Evolutionary conservation across 1,140 invertebrate genomes (phyloP), one percentile per base, ranked within the genome.

Genomic region (Bombyx mandarina): DNA sequence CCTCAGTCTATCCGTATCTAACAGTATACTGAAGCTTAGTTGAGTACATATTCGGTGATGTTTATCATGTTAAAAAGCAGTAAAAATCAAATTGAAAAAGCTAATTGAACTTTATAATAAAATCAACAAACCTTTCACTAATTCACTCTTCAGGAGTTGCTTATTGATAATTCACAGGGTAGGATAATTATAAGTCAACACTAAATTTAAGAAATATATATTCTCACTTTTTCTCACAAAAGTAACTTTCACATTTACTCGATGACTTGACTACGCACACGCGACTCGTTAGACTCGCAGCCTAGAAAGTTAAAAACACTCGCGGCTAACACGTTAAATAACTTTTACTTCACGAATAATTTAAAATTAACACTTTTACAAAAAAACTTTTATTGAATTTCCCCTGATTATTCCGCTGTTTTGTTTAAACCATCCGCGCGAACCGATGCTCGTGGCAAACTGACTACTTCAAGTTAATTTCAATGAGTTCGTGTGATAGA

Each of bases 351-450:
- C 43, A 7, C 48, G 43, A 60, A 51, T 48, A 54, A 51, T 58
- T 26, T 18, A 26, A 44, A n/a, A 62, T 47, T 35, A 61, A 46
- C 54, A 54, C 42, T 54, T 12, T 18, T 51, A 54, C 43, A 43
- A n/a, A 49, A 57, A 46, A 57, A 46, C 49, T 45, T 52, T 42
- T 55, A 46, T 55, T 56, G 49, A 9, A 35, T 52, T 55, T 45
- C 48, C n/a, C 12, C 51, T 26, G 56, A 65, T 62, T 66, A 64
- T 46, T 52, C 54, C 52, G 61, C 63, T 67, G 72, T 75, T 45
- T 67, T 65, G 51, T 55, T 71, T 70, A 54, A 56, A 69, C 69
- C 69, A 67, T 65, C 62, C 76, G 73, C 79, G 77, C 82, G 71
- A 64, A 69, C 56, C 53, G 66, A 61, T 57, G 62, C 67, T 62